Evolutionary conservation across 2,113 vertebrate species (phyloP), one percentile per base, ranked within the genome.

Genomic region (Labrus mixtus): DNA sequence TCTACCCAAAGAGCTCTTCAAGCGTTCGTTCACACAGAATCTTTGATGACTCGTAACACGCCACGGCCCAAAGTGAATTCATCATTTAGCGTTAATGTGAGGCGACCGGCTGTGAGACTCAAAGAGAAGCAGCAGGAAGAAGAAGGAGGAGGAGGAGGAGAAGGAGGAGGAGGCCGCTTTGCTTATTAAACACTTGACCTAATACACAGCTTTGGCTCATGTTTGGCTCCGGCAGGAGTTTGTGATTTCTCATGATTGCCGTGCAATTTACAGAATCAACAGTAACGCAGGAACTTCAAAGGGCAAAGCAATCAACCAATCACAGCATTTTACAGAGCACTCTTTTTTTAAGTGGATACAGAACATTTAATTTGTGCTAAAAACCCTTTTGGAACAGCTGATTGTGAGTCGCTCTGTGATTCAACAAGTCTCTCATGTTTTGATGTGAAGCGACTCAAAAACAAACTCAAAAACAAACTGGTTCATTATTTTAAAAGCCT

Each of bases 141-240:
- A 81, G 71, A n/a, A 68, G 83, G 68, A 76, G 53, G 71, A n/a
- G n/a, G n/a, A n/a, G n/a, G n/a, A n/a, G n/a, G n/a, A n/a, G n/a
- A n/a, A n/a, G n/a, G n/a, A n/a, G 71, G 22, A 68, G 83, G 68
- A 76, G 53, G 71, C 65, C 19, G 73, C 53, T 82, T 85, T 79
- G 79, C 74, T 88, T 84, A 94, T 94, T 84, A 90, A 90, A 89
- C 76, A 83, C 91, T 88, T 90, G 89, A 92, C 86, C 87, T 82
- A 59, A 79, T 88, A 87, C 73, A 76, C 65, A 68, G 82, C 69
- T 70, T 74, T 73, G 61, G 45, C 83, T 85, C 61, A 58, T 66
- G 81, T 76, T 71, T 58, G 73, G 59, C 79, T 69, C 82, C 71
- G 12, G 29, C 19, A 39, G 78, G 66, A 84, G 64, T 83, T 68